Evolutionary conservation across 2,888 invertebrate genomes (phyloP).

Genomic region (Scaeva pyrastri): DNA sequence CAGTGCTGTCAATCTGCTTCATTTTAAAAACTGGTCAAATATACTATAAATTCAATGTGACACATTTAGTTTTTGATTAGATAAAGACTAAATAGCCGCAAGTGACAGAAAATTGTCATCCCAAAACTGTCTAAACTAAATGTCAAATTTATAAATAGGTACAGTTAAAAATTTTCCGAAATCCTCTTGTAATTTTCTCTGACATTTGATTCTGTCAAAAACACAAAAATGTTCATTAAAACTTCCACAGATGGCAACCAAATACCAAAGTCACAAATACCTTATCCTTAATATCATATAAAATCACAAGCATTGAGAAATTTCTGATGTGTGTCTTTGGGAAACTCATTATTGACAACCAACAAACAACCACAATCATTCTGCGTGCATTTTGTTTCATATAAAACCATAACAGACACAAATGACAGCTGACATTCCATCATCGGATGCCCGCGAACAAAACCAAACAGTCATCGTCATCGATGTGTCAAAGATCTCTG

Average conservation of each 20-base stretch:
- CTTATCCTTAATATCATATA: not conserved
- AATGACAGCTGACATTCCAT: constrained; percentile 44
- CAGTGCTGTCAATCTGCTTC: too few species aligned
- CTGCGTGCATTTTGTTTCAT: constrained; percentile 2
- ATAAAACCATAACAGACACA: constrained; percentile 10
- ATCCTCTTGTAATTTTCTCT: not conserved
- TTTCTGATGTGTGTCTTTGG: not conserved
- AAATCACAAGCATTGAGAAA: not conserved
- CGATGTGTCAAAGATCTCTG: constrained; percentile 43
- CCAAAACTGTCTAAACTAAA: not conserved
- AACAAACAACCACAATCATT: not conserved
- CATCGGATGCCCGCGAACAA: constrained; percentile 13
- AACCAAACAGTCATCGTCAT: constrained; percentile 8
- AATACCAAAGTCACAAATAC: not conserved
- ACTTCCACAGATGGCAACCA: constrained; percentile 6
- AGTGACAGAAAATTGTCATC: too few species aligned
- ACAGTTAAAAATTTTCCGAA: not conserved
- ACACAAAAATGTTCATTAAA: constrained; percentile 13
- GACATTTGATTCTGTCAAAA: constrained; percentile 4
- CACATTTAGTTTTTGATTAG: too few species aligned
- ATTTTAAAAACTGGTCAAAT: too few species aligned
- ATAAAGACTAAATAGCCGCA: too few species aligned
- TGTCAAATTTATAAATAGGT: not conserved
- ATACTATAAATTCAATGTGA: too few species aligned
- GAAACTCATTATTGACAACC: constrained; percentile 13